Evolutionary conservation across 2,113 vertebrate species (phyloP).

Genomic region (Probosciger aterrimus): DNA sequence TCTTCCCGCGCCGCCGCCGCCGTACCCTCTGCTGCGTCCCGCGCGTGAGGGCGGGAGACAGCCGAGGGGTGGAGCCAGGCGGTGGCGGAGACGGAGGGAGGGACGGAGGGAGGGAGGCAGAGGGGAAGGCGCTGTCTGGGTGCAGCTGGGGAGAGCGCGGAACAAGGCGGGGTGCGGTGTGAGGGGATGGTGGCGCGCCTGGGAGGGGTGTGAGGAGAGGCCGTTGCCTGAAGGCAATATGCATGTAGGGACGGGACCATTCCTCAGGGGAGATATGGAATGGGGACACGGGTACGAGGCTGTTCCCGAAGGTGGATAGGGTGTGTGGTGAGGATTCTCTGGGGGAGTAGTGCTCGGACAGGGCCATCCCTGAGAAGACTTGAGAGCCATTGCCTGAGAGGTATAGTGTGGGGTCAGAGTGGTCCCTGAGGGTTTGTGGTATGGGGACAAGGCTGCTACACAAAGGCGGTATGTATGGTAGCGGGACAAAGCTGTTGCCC

Average conservation of each 20-base stretch:
- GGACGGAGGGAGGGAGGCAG: neutral
- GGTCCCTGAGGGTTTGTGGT: neutral
- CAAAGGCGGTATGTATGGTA: neutral
- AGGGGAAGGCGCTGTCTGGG: no score
- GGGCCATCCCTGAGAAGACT: neutral
- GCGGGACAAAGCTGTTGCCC: neutral
- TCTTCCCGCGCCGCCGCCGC: constrained; percentile 18
- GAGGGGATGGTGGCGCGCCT: rapidly evolving
- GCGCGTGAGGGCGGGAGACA: neutral
- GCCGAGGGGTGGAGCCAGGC: neutral
- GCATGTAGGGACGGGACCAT: rapidly evolving
- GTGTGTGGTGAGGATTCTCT: neutral
- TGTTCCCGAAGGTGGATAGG: rapidly evolving
- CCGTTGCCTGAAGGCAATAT: rapidly evolving
- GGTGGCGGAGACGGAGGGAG: neutral
- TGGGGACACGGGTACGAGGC: neutral
- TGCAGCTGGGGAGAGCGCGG: neutral
- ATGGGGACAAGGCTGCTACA: neutral
- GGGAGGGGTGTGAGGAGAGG: rapidly evolving
- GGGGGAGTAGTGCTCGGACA: rapidly evolving
- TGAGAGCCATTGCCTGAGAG: neutral
- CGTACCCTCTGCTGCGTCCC: neutral
- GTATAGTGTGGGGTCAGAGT: neutral
- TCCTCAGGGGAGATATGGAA: rapidly evolving
- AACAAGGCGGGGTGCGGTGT: neutral